Conservation (phyloP, 2,113 vertebrate genomes). For the Lontra canadensis region DNA sequence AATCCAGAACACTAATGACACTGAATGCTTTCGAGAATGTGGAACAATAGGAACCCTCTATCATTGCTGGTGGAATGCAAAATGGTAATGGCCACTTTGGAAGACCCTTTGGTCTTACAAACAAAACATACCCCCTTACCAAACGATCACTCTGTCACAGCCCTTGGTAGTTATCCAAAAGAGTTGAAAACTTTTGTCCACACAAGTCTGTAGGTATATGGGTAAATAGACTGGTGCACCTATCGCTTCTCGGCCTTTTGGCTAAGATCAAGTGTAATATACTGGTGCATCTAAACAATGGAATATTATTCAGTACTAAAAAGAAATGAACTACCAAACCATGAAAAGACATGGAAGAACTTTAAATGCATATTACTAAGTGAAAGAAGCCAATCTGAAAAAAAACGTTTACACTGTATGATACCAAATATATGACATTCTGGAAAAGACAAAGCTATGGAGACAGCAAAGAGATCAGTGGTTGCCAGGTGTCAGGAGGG, state of each 20-base stretch:
- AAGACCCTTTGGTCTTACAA: background rate
- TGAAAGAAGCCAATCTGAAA: slow-evolving; percentile 12
- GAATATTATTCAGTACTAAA: background rate
- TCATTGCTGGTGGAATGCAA: background rate
- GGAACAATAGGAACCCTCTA: background rate
- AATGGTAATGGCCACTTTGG: background rate
- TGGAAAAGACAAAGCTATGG: background rate
- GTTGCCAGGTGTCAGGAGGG: background rate
- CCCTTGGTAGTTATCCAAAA: background rate
- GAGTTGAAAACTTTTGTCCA: background rate
- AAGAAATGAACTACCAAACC: background rate
- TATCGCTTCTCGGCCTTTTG: too few relatives aligned
- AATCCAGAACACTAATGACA: background rate
- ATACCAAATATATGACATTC: background rate
- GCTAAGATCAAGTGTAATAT: background rate
- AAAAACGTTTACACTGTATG: background rate
- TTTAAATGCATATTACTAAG: background rate
- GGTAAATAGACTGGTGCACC: background rate
- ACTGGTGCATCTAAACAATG: background rate
- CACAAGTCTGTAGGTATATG: background rate
- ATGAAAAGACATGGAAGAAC: background rate
- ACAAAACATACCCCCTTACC: background rate
- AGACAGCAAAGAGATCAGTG: background rate
- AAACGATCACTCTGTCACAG: too few relatives aligned
- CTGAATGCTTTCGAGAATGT: background rate